Base-by-base conservation (phyloP, 2,888 invertebrate genomes). In the Adelognathus sp. region DNA sequence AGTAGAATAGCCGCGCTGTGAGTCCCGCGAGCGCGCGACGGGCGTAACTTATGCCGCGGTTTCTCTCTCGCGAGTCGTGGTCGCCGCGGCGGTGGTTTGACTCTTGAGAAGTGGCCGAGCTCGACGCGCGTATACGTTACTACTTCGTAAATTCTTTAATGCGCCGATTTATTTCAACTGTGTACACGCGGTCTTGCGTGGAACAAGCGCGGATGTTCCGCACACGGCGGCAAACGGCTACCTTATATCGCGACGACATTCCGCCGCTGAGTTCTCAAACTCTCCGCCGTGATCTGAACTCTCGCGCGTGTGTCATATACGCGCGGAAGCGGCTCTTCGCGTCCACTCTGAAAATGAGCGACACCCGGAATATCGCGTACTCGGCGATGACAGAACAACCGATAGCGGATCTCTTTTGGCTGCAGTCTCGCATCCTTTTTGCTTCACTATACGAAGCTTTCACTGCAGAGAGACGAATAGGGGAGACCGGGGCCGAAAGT, bases 101-200 rank as follows among this genome's bases (percentile, higher is more conserved):
- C 50, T 50, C 50, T 50, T 50, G 64, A 66, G 29, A 70, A 44
- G 64, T 36, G 56, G 52, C 33, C 70, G 70, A 63, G 58, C 63
- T 54, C 31, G 63, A 54, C 70, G 71, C 71, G 71, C 39, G 21
- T 46, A 56, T 46, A 52, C 60, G 61, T 60, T 69, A 82, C 79
- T 73, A 82, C 82, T 82, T 83, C 79, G 82, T 80, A 81, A 81
- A 83, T 83, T 83, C 80, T 83, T 82, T 82, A 84, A 84, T 83
- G 84, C 76, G 76, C 77, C 83, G 81, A 83, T 84, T 83, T 81
- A 83, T 84, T 84, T 78, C 54, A 79, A 70, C 70, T 69, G 71
- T 78, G 76, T 76, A n/a, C n/a, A n/a, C n/a, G n/a, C 60, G 66
- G 52, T 67, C 70, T 74, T 56, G 66, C 74, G 74, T 67, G 52